Evolutionary conservation across 2,888 invertebrate genomes (phyloP), one percentile per base, ranked within the genome.

Genomic region (Heliconius cydno): DNA sequence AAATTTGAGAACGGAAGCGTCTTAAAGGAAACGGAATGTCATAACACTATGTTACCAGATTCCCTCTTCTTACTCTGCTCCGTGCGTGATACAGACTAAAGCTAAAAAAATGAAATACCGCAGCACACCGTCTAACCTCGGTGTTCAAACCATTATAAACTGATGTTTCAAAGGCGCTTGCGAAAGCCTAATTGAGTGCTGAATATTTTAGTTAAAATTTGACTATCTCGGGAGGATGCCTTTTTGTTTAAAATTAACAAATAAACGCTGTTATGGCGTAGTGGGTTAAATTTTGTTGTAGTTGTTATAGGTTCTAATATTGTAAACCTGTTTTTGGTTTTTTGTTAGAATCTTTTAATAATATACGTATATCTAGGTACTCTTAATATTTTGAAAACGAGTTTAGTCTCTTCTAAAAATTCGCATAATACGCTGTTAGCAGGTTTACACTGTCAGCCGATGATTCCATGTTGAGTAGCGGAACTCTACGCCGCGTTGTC

Each of bases 131-230:
- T 5, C 52, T 34, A 57, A 57, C 72, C 57, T 28, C 72, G 41
- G 13, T 72, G 72, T 72, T 57, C 30, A 72, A 72, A 57, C 46
- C 72, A 30, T 72, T 72, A 57, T 57, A 72, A 72, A 72, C 72
- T 57, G 57, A 72, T 57, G 72, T 57, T 72, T 57, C 72, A 72
- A 57, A 72, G 57, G 72, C 19, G 72, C 57, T 72, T 30, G 30
- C n/a, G 57, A 72, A 72, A 72, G 72, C 72, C 72, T 57, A 72
- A 72, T 72, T 72, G 57, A 72, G 57, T 57, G 22, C 57, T 72
- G 72, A 72, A 72, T 72, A 72, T 72, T 72, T 72, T 72, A 72
- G 57, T 72, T 72, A n/a, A 72, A 72, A 72, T 57, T 72, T 57
- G 57, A 72, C 72, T 72, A 30, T 72, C 72, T 72, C 57, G 30